phyloP scores from a whole-genome alignment of 2,113 vertebrate species.

The Maccullochella peelii region DNA sequence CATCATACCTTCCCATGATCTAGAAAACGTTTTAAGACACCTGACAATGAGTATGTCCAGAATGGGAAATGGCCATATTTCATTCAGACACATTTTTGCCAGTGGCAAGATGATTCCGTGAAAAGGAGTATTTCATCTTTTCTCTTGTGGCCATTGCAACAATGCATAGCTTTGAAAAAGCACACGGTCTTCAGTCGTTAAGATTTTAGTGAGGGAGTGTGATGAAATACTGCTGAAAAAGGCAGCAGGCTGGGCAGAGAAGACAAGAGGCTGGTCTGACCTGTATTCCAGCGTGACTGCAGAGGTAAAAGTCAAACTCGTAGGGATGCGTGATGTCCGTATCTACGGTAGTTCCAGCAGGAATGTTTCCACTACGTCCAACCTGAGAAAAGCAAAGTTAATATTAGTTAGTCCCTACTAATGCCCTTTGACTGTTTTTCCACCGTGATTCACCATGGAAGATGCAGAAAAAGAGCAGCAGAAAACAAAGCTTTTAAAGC shows the following conservation, averaged over 20 bases:
- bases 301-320: slow-evolving; percentile 99
- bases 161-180: background rate
- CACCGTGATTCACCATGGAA: background rate
- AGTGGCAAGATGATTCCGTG: background rate
- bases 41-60: background rate
- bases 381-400: slow-evolving; percentile 83
- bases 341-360: slow-evolving; percentile 97
- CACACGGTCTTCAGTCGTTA: background rate
- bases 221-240: background rate
- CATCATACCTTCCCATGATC: background rate
- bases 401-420: background rate
- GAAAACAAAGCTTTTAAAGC: slow-evolving; percentile 36
- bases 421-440: background rate
- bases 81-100: background rate
- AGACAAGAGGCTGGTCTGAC: slow-evolving; percentile 75
- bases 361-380: slow-evolving; percentile 98
- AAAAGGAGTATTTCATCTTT: background rate
- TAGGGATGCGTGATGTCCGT: slow-evolving; percentile 98
- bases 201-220: background rate
- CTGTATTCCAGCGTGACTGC: slow-evolving; percentile 99
- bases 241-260: background rate
- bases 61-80: background rate
- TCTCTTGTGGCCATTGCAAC: background rate
- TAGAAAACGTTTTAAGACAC: background rate
- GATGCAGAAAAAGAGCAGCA: background rate